A percentile compares a stretch with the other conserved stretches of the same genome.
Conservation (phyloP, 2,797 vertebrate species). For the Lemur catta region DNA sequence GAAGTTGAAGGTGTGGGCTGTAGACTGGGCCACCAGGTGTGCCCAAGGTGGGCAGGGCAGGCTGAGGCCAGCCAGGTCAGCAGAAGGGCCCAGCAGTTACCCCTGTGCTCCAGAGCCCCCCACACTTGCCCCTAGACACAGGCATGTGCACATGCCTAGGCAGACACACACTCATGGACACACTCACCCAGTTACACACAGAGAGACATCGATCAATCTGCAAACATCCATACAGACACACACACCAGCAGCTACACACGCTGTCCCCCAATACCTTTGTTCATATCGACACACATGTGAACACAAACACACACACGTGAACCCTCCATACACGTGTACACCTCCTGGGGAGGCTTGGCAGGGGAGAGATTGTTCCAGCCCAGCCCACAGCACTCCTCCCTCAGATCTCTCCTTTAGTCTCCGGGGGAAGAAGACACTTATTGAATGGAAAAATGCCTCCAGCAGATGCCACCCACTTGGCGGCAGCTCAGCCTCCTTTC, state of each 20-base stretch:
- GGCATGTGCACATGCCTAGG: neutral
- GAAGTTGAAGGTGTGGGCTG: neutral
- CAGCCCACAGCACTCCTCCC: neutral
- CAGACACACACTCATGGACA: neutral
- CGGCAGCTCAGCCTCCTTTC: constrained; percentile 74
- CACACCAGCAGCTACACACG: neutral
- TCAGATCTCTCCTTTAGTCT: constrained; percentile 75
- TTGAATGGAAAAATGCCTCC: constrained; percentile 81
- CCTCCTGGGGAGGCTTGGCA: neutral
- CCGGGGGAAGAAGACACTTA: constrained; percentile 78
- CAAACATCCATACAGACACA: neutral
- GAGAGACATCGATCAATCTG: neutral
- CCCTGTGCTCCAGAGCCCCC: neutral
- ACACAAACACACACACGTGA: neutral
- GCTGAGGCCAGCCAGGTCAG: neutral
- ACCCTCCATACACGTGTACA: neutral
- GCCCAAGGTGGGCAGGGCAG: neutral
- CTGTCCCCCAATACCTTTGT: neutral
- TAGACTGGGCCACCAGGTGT: neutral
- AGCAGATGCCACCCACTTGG: constrained; percentile 77
- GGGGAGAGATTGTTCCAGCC: neutral
- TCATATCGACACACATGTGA: neutral
- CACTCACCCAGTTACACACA: neutral
- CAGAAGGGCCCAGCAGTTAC: neutral
- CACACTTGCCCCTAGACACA: too few relatives aligned